phyloP scores from a whole-genome alignment of 2,797 vertebrate genomes.

The Falco novaeseelandiae region DNA sequence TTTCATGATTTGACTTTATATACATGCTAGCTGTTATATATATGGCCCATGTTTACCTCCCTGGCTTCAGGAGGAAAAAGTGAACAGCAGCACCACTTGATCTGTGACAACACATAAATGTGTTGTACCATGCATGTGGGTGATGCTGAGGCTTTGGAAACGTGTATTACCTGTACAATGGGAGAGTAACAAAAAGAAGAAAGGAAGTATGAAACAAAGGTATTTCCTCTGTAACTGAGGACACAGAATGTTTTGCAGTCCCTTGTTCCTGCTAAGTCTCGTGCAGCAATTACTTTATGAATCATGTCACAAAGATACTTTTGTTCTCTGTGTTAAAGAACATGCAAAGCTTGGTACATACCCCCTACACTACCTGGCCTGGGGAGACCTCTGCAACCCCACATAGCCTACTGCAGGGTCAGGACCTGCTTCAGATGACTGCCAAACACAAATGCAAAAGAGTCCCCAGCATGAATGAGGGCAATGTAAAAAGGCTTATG shows the following conservation, averaged over 20 bases:
- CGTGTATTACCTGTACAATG: fast-evolving
- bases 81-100: background rate
- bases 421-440: background rate
- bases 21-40: background rate
- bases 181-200: background rate
- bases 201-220: background rate
- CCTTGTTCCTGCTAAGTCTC: background rate
- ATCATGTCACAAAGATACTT: background rate
- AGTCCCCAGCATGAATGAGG: background rate
- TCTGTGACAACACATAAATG: background rate
- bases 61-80: background rate
- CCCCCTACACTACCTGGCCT: fast-evolving
- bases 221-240: background rate
- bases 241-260: background rate
- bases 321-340: background rate
- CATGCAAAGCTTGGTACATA: fast-evolving
- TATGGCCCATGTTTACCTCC: background rate
- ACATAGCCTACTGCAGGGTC: background rate
- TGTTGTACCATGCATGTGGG: background rate
- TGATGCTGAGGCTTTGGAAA: background rate
- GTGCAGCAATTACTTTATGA: background rate
- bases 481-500: background rate
- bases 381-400: background rate
- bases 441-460: background rate
- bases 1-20: background rate